Evolutionary conservation across 2,888 invertebrate species (phyloP).

Genomic region (Drosophila vallismaia): DNA sequence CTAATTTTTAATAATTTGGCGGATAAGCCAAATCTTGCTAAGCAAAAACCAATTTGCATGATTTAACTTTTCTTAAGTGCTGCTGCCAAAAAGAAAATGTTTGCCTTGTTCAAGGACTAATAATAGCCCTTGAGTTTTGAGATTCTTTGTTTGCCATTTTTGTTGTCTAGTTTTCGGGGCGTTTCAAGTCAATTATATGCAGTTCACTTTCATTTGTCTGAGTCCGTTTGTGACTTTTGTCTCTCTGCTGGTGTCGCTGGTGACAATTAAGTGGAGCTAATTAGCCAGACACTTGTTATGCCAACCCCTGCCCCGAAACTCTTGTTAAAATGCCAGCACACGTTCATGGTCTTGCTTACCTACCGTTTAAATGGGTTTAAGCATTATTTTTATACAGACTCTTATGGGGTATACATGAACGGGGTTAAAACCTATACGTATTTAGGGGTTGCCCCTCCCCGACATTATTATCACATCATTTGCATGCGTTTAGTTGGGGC

Average conservation of each 20-base stretch:
- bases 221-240: conserved; percentile 20
- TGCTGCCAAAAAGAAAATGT: background rate
- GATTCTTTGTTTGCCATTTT: conserved; percentile 37
- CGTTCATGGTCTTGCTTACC: conserved; percentile 58
- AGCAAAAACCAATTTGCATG: background rate
- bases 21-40: too few relatives aligned
- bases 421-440: conserved; percentile 4
- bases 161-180: conserved; percentile 41
- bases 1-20: background rate
- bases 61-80: background rate
- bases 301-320: conserved; percentile 5
- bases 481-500: conserved; percentile 56
- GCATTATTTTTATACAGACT: conserved; percentile 51
- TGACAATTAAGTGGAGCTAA: conserved; percentile 53
- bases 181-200: conserved; percentile 67
- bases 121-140: background rate
- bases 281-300: conserved; percentile 68
- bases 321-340: conserved; percentile 52
- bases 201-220: conserved; percentile 47
- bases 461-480: conserved; percentile 63
- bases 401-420: conserved; percentile 1
- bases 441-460: conserved; percentile 1
- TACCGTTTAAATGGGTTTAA: conserved; percentile 52
- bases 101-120: conserved; percentile 1
- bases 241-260: conserved; percentile 37